A percentile compares a stretch with the other conserved stretches of the same genome.
Evolutionary conservation across 1,140 invertebrate genomes (phyloP).

Genomic region (Drosophila ogumai): DNA sequence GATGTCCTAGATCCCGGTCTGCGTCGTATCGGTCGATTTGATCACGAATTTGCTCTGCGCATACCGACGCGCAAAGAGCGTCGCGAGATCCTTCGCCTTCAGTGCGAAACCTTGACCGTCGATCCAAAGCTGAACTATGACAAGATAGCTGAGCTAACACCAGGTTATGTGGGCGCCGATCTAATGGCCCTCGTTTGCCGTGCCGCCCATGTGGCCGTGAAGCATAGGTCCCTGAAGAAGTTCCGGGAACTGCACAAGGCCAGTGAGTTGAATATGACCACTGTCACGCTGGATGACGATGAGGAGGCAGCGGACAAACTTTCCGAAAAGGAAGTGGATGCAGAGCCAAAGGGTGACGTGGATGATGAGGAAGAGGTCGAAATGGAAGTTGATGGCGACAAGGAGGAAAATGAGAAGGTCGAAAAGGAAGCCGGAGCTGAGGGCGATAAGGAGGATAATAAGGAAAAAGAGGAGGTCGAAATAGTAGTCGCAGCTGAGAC

Average conservation of each 20-base stretch:
- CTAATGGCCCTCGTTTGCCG: constrained; percentile 93
- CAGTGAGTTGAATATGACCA: constrained; percentile 73
- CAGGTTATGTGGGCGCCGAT: constrained; percentile 99
- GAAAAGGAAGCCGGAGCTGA: not conserved
- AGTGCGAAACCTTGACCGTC: constrained; percentile 89
- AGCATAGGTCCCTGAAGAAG: constrained; percentile 84
- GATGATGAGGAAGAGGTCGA: constrained; percentile 16
- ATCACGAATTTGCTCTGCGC: constrained; percentile 96
- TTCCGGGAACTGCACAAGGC: constrained; percentile 72
- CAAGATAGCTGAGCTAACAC: constrained; percentile 92
- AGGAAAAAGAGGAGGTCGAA: too few species aligned
- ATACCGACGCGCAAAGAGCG: constrained; percentile 95
- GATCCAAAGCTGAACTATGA: constrained; percentile 89
- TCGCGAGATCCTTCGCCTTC: constrained; percentile 90
- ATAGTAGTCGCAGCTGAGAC: not conserved
- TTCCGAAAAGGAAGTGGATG: not conserved
- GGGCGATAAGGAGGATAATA: not conserved
- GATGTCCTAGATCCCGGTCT: constrained; percentile 97
- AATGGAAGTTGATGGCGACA: constrained; percentile 6
- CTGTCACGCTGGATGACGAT: constrained; percentile 79
- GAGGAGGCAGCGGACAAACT: constrained; percentile 31
- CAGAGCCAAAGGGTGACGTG: constrained; percentile 4
- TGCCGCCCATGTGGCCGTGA: constrained; percentile 94
- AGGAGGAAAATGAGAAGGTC: not conserved
- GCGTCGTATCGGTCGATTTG: constrained; percentile 95